Conservation (phyloP, 2,888 invertebrate species). For the Lasioglossum morio region DNA sequence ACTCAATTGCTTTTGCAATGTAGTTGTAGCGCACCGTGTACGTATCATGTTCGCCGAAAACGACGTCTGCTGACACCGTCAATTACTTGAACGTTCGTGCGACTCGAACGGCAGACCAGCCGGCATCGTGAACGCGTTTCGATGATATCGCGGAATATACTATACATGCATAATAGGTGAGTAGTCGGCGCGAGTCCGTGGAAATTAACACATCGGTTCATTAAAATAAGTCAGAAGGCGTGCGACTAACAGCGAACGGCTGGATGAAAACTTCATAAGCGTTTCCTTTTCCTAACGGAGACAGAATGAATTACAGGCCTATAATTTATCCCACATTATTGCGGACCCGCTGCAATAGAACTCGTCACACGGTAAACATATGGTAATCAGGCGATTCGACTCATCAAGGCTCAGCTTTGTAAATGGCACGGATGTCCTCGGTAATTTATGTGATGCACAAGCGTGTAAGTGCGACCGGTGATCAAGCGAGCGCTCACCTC, state of each 20-base stretch:
- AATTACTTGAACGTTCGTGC: neutral
- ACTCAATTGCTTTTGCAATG: neutral
- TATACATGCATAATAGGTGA: neutral
- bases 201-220: constrained; percentile 45
- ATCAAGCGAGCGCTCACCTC: constrained; percentile 72
- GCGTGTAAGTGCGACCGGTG: constrained; percentile 69
- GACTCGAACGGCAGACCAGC: neutral
- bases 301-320: constrained; percentile 65
- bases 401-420: constrained; percentile 77
- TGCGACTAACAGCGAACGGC: constrained; percentile 22
- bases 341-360: constrained; percentile 51
- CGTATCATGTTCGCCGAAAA: neutral
- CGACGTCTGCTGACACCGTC: neutral
- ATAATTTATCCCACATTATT: constrained; percentile 66
- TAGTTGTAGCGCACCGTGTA: neutral
- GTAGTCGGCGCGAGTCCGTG: neutral
- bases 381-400: constrained; percentile 76
- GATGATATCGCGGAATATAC: constrained; percentile 13
- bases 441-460: constrained; percentile 76
- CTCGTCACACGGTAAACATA: constrained; percentile 67
- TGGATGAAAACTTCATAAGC: constrained; percentile 52
- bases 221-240: constrained; percentile 39
- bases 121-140: neutral
- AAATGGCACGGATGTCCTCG: constrained; percentile 75
- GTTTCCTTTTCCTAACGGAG: constrained; percentile 52